A percentile compares a stretch with the other conserved stretches of the same genome.
phyloP scores from a whole-genome alignment of 2,888 invertebrate genomes.

The Tetragonisca angustula region DNA sequence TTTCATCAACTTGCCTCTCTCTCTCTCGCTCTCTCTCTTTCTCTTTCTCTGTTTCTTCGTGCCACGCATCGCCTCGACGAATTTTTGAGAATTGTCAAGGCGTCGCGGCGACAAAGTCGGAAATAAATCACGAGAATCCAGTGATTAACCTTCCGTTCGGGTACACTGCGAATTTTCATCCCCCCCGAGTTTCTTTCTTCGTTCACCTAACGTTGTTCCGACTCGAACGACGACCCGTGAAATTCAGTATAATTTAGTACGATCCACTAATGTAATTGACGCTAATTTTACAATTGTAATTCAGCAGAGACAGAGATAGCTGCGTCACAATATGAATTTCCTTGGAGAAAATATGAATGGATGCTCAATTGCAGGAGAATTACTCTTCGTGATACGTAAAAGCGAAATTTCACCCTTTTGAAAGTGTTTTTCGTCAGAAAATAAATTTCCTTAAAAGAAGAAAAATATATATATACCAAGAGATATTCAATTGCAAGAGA shows the following conservation, averaged over 20 bases:
- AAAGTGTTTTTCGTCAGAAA: neutral
- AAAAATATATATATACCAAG: too few species aligned
- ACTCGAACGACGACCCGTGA: neutral
- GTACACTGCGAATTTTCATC: neutral
- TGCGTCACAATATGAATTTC: neutral
- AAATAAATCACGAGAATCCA: neutral
- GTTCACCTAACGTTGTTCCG: neutral
- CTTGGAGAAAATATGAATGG: neutral
- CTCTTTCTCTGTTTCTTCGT: neutral
- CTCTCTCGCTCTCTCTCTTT: neutral
- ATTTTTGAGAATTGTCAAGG: neutral
- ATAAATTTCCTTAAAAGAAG: neutral
- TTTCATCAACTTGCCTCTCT: constrained; percentile 37
- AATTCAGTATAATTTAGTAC: neutral
- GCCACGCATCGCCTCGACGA: too few species aligned
- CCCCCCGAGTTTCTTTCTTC: neutral
- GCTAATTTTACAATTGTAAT: too few species aligned
- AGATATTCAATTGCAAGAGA: too few species aligned
- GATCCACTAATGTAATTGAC: neutral
- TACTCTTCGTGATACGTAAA: too few species aligned
- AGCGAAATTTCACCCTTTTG: neutral
- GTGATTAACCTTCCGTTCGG: neutral
- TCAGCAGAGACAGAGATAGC: too few species aligned
- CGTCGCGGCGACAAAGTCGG: neutral
- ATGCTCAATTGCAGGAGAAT: neutral